Evolutionary conservation across 2,888 invertebrate genomes (phyloP).

Genomic region (Phoenoteleia sp.): DNA sequence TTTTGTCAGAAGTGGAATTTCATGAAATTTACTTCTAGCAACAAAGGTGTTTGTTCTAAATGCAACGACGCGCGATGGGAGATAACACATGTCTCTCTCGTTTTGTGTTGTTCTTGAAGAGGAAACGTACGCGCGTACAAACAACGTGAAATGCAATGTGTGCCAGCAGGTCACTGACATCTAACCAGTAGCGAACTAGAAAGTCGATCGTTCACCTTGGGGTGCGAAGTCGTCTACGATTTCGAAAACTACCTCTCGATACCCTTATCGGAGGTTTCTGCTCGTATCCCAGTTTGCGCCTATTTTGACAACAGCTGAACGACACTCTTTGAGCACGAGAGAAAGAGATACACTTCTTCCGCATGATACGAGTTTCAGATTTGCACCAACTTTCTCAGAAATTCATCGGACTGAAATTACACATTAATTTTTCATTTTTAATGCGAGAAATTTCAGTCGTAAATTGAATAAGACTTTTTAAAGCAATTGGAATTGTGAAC

Average conservation of each 20-base stretch:
- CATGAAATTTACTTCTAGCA: constrained; percentile 27
- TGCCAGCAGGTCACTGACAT: constrained; percentile 81
- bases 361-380: constrained; percentile 14
- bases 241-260: constrained; percentile 63
- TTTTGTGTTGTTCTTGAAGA: constrained; percentile 51
- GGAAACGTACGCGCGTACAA: constrained; percentile 56
- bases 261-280: constrained; percentile 58
- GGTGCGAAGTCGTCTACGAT: constrained; percentile 64
- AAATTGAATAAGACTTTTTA: too few relatives aligned
- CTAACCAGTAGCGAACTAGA: constrained; percentile 66
- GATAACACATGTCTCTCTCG: constrained; percentile 57
- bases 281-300: constrained; percentile 43
- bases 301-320: constrained; percentile 15
- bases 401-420: constrained; percentile 8
- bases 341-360: constrained; percentile 15
- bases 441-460: too few relatives aligned
- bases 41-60: constrained; percentile 51
- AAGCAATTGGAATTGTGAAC: too few relatives aligned
- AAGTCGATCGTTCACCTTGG: constrained; percentile 71
- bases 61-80: constrained; percentile 26
- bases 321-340: background rate
- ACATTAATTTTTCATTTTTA: background rate
- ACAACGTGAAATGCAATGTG: constrained; percentile 73
- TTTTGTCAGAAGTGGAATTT: background rate
- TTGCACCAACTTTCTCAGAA: constrained; percentile 30